phyloP scores from a whole-genome alignment of 2,888 invertebrate species.

The Acrobasis suavella region DNA sequence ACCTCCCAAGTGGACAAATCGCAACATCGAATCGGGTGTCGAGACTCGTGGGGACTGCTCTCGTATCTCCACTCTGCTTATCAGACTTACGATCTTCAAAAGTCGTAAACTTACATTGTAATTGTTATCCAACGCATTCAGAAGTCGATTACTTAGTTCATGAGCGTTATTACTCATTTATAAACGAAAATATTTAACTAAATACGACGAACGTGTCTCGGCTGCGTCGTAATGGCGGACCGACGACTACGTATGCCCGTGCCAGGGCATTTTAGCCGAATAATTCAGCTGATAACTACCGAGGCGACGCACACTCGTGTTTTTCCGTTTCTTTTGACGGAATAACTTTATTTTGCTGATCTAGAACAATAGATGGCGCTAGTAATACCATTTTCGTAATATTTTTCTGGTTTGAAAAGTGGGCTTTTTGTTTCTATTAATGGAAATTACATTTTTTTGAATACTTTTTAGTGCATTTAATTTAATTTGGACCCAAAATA shows the following conservation, averaged over 20 bases:
- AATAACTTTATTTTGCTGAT: slow-evolving; percentile 50
- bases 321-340: slow-evolving; percentile 82
- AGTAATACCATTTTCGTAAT: not conserved
- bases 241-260: slow-evolving; percentile 84
- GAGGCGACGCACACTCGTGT: slow-evolving; percentile 81
- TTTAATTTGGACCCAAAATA: not conserved
- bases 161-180: slow-evolving; percentile 92
- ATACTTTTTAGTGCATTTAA: not conserved
- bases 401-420: not conserved
- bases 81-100: slow-evolving; percentile 70
- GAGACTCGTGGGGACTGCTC: slow-evolving; percentile 79
- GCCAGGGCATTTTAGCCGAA: slow-evolving; percentile 84
- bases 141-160: slow-evolving; percentile 97
- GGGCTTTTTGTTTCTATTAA: not conserved
- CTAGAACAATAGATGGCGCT: slow-evolving; percentile 16
- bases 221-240: slow-evolving; percentile 83
- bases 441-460: not conserved
- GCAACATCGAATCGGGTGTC: slow-evolving; percentile 77
- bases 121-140: slow-evolving; percentile 97
- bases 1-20: slow-evolving; percentile 69
- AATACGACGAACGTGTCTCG: slow-evolving; percentile 84
- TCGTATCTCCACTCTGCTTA: slow-evolving; percentile 69
- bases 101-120: slow-evolving; percentile 95
- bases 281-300: slow-evolving; percentile 83
- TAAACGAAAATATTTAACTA: slow-evolving; percentile 84